Evolutionary conservation across 2,888 invertebrate genomes (phyloP).

Genomic region (Sinodicranocentrus sp.): DNA sequence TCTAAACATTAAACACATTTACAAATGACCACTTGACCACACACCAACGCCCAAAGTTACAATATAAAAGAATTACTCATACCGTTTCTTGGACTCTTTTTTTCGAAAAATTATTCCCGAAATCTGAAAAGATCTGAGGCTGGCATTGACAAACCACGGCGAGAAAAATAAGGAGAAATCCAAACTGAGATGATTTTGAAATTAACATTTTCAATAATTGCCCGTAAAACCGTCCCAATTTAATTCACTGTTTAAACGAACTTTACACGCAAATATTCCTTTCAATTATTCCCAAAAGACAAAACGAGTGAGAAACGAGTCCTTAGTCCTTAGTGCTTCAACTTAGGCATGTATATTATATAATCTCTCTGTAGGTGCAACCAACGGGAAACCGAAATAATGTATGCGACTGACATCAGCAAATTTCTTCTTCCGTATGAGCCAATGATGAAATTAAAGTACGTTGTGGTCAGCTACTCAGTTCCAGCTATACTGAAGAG

Average conservation of each 20-base stretch:
- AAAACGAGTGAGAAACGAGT: no score
- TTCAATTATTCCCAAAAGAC: neutral
- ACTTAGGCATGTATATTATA: neutral
- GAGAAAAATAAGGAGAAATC: slow-evolving; percentile 45
- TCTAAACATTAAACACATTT: slow-evolving; percentile 52
- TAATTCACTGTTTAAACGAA: neutral
- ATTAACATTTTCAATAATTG: slow-evolving; percentile 22
- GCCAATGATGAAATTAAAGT: neutral
- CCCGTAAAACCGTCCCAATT: no score
- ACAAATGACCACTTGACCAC: neutral
- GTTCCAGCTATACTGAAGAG: slow-evolving; percentile 67
- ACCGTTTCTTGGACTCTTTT: slow-evolving; percentile 75
- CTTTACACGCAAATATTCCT: neutral
- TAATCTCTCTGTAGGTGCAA: neutral
- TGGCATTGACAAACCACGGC: slow-evolving; percentile 63
- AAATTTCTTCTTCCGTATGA: slow-evolving; percentile 14
- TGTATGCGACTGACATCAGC: neutral
- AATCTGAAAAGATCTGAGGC: slow-evolving; percentile 73
- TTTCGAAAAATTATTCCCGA: slow-evolving; percentile 72
- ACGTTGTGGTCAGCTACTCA: slow-evolving; percentile 58
- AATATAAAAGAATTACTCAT: slow-evolving; percentile 16
- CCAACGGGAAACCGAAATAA: neutral
- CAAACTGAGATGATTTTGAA: slow-evolving; percentile 31
- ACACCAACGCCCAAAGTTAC: neutral
- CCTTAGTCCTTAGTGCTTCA: no score